A percentile compares a stretch with the other conserved stretches of the same genome.
Conservation (phyloP, 1,140 invertebrate species). For the Drosophila saltans region DNA sequence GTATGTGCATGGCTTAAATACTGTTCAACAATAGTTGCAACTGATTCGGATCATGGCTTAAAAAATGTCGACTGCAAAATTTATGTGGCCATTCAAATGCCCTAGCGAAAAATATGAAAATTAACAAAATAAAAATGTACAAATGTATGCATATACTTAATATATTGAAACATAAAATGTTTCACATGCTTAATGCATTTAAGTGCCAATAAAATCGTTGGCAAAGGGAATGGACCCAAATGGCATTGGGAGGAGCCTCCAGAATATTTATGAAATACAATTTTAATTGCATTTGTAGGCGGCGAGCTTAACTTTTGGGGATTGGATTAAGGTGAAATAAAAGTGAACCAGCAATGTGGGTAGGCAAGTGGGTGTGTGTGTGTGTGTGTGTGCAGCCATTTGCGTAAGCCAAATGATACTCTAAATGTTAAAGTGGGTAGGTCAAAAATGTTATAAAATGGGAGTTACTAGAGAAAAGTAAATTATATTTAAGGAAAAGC, state of each 20-base stretch:
- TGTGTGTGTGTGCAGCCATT: background rate
- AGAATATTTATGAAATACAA: constrained; percentile 48
- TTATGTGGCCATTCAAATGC: constrained; percentile 69
- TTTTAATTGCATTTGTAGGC: constrained; percentile 64
- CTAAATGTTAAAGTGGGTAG: background rate
- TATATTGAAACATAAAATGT: constrained; percentile 35
- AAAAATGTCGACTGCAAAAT: constrained; percentile 54
- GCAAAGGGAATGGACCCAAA: constrained; percentile 10
- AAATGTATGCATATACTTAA: constrained; percentile 21
- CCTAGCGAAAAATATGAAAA: constrained; percentile 18
- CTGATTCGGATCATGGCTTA: constrained; percentile 31
- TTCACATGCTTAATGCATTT: constrained; percentile 58
- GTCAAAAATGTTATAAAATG: background rate
- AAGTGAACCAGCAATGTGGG: constrained; percentile 1
- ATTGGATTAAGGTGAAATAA: constrained; percentile 43
- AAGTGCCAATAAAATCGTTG: constrained; percentile 60
- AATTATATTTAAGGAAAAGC: background rate
- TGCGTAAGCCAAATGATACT: constrained; percentile 9
- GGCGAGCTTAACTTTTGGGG: constrained; percentile 60
- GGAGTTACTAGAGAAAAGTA: background rate
- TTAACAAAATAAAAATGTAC: constrained; percentile 36
- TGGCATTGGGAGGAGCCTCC: background rate
- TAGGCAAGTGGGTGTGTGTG: background rate
- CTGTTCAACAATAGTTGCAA: constrained; percentile 54
- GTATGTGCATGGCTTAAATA: constrained; percentile 40